A percentile compares a stretch with the other conserved stretches of the same genome.
These are phyloP conservation scores for Ciconia stormi DNA, from an alignment of 2,113 vertebrate genomes.

Conservation along the genomic window DNA sequence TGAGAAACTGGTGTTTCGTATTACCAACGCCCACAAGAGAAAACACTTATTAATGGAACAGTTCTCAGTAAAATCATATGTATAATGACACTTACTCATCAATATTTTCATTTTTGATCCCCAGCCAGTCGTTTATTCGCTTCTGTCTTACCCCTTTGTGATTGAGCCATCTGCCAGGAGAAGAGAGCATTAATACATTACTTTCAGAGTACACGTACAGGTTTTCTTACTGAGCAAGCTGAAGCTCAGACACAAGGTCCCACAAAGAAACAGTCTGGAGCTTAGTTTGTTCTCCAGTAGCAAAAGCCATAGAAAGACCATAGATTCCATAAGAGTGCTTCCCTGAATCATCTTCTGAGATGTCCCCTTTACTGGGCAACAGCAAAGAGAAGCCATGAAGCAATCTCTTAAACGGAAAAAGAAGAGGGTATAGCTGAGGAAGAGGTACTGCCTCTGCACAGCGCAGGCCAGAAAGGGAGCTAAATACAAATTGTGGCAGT, in stretches of 20 bases:
- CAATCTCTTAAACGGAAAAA: not conserved
- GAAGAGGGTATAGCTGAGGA: not conserved
- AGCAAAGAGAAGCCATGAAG: not conserved
- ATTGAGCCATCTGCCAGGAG: constrained; percentile 88
- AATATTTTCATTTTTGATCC: constrained; percentile 87
- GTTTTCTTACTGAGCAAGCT: not conserved
- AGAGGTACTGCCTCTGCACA: not conserved
- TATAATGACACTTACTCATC: constrained; percentile 85
- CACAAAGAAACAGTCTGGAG: not conserved
- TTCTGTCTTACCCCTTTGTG: constrained; percentile 96
- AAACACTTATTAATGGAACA: not conserved
- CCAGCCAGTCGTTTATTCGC: constrained; percentile 92
- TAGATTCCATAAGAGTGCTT: rapidly evolving
- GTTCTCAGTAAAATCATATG: not conserved
- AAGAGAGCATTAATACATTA: constrained; percentile 8
- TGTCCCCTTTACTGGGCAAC: not conserved
- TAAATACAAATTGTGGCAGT: not conserved
- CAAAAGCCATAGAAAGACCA: not conserved
- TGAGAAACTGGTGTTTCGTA: not conserved
- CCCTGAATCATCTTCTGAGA: not conserved
- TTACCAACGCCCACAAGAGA: not conserved
- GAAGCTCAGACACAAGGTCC: not conserved
- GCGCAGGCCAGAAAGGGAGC: not conserved
- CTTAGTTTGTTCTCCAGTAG: not conserved
- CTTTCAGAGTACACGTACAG: not conserved